Conservation (phyloP, 2,888 invertebrate genomes). For the Odontocerum albicorne region DNA sequence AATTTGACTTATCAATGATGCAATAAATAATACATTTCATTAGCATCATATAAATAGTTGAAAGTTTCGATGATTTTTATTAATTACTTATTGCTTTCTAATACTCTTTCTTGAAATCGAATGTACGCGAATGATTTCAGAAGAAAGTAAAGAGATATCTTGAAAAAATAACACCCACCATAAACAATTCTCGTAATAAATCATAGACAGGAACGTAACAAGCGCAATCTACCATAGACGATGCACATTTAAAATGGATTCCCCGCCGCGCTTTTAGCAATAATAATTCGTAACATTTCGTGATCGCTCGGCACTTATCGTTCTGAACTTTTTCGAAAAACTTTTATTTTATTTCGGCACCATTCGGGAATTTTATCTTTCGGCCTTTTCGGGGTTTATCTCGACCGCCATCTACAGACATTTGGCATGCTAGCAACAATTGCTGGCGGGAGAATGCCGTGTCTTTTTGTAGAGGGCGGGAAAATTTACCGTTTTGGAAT, state of each 20-base stretch:
- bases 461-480: slow-evolving; percentile 21
- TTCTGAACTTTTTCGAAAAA: slow-evolving; percentile 14
- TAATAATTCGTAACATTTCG: slow-evolving; percentile 6
- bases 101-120: too few relatives aligned
- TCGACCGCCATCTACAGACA: slow-evolving; percentile 30
- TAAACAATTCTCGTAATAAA: not conserved
- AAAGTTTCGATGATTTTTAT: too few relatives aligned
- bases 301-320: slow-evolving; percentile 25
- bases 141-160: not conserved
- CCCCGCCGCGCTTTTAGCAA: too few relatives aligned
- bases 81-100: too few relatives aligned
- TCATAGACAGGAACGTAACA: not conserved
- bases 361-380: slow-evolving; percentile 20
- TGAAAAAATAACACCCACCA: not conserved
- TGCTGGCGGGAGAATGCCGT: slow-evolving; percentile 22
- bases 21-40: too few relatives aligned
- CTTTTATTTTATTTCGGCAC: slow-evolving; percentile 30
- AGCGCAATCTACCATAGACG: not conserved
- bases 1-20: too few relatives aligned
- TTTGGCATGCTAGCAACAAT: slow-evolving; percentile 29
- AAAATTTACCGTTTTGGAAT: slow-evolving; percentile 11
- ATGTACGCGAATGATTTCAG: too few relatives aligned
- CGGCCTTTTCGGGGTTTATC: slow-evolving; percentile 27
- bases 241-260: slow-evolving; percentile 2
- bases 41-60: too few relatives aligned